These are phyloP conservation scores for Lissonota sp. DNA, from an alignment of 2,888 invertebrate genomes.

Conservation along the genomic window DNA sequence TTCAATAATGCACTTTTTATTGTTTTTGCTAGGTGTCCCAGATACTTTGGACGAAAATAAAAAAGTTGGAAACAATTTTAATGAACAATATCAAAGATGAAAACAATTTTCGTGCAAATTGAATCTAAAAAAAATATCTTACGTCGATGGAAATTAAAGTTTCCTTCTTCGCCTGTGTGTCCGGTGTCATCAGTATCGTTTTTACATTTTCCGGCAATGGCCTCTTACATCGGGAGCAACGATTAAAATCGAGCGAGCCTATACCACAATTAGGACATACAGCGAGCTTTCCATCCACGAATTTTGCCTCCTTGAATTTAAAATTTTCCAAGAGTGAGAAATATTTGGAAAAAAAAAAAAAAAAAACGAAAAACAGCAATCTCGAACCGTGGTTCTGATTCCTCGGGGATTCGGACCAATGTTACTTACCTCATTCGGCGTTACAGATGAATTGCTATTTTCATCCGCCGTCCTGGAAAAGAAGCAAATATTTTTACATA, in stretches of 20 bases:
- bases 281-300: constrained; percentile 90
- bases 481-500: not conserved
- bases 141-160: constrained; percentile 72
- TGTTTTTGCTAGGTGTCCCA: too few relatives aligned
- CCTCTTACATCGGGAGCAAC: constrained; percentile 90
- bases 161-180: constrained; percentile 71
- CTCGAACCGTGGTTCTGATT: too few relatives aligned
- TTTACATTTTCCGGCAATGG: constrained; percentile 91
- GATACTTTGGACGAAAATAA: too few relatives aligned
- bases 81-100: too few relatives aligned
- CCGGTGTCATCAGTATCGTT: constrained; percentile 78
- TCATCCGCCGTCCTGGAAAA: constrained; percentile 73
- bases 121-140: constrained; percentile 57
- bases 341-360: not conserved
- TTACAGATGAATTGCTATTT: constrained; percentile 73
- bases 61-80: too few relatives aligned
- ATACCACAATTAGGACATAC: constrained; percentile 93
- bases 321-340: not conserved
- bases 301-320: constrained; percentile 84
- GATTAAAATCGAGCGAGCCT: constrained; percentile 91
- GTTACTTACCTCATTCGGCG: constrained; percentile 73
- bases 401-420: too few relatives aligned
- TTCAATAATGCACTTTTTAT: too few relatives aligned
- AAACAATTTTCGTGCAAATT: too few relatives aligned
- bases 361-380: too few relatives aligned